phyloP scores from a whole-genome alignment of 2,113 vertebrate species.

The Antigone vipio region DNA sequence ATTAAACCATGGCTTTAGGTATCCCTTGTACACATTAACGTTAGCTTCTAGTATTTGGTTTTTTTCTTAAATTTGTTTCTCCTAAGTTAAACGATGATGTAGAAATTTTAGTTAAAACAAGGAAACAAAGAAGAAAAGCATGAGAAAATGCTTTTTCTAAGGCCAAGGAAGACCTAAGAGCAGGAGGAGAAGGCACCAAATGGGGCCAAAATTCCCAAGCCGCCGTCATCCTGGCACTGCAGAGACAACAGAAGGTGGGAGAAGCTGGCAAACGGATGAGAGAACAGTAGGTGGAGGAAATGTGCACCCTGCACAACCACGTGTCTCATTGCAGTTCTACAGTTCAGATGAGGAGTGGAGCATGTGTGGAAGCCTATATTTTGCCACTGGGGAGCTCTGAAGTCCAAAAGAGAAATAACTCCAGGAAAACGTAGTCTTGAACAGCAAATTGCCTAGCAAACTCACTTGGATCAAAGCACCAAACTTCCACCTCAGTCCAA shows the following conservation, averaged over 20 bases:
- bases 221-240: background rate
- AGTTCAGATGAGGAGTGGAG: background rate
- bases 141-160: background rate
- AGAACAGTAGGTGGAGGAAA: background rate
- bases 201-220: background rate
- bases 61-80: background rate
- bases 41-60: background rate
- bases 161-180: background rate
- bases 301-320: background rate
- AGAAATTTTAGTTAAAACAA: background rate
- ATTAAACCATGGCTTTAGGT: background rate
- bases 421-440: background rate
- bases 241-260: background rate
- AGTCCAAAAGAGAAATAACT: background rate
- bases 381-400: background rate
- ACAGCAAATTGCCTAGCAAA: background rate
- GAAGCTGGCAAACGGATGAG: background rate
- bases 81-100: background rate
- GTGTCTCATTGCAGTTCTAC: background rate
- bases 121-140: background rate
- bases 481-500: background rate
- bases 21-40: rapidly evolving
- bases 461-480: background rate
- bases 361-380: background rate
- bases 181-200: background rate